A percentile compares a stretch with the other conserved stretches of the same genome.
phyloP scores from a whole-genome alignment of 2,113 vertebrate genomes.

The Boleophthalmus pectinirostris region DNA sequence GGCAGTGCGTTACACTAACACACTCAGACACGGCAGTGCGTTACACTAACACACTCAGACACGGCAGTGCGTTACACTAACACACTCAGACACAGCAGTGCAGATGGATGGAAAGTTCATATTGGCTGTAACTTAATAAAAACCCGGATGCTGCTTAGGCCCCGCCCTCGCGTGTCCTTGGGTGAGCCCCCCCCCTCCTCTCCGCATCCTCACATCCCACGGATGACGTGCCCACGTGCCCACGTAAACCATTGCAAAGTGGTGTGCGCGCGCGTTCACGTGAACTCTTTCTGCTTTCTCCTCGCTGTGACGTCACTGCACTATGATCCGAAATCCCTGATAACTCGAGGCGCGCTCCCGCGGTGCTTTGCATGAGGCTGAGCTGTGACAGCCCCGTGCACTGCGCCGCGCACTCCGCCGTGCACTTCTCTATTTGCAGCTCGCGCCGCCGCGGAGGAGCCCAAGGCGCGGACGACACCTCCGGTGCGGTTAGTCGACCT shows the following conservation, averaged over 20 bases:
- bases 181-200: background rate
- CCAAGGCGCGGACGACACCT: constrained; percentile 21
- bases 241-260: constrained; percentile 21
- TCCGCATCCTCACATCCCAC: constrained; percentile 4
- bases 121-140: no score
- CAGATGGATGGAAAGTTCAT: no score
- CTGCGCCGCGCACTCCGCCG: constrained; percentile 19
- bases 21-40: no score
- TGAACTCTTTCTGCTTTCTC: background rate
- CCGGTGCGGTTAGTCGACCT: constrained; percentile 20
- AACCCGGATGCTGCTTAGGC: background rate
- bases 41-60: no score
- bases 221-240: constrained; percentile 17
- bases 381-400: constrained; percentile 57
- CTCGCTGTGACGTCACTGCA: constrained; percentile 58
- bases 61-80: no score
- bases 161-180: background rate
- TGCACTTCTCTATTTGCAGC: constrained; percentile 19
- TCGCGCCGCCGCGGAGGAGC: constrained; percentile 34
- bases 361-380: constrained; percentile 60
- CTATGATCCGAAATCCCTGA: constrained; percentile 65
- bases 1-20: no score
- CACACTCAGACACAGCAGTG: no score
- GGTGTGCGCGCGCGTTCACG: constrained; percentile 51
- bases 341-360: constrained; percentile 62